These are phyloP conservation scores for Lepidurus apus DNA, from an alignment of 1,140 invertebrate species.

Conservation along the genomic window DNA sequence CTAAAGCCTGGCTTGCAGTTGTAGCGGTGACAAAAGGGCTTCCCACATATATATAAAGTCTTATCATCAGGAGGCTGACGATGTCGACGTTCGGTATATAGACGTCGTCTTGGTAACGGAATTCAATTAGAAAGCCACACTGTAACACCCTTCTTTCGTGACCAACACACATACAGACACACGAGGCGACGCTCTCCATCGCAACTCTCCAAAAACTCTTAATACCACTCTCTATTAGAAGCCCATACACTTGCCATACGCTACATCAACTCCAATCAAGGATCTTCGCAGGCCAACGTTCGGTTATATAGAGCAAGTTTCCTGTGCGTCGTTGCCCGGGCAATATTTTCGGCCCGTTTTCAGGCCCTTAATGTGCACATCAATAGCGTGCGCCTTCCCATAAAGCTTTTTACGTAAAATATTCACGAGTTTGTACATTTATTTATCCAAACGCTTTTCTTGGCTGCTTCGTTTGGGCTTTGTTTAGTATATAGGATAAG, in stretches of 20 bases:
- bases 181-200: not conserved
- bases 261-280: slow-evolving; percentile 18
- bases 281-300: not conserved
- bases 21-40: slow-evolving; percentile 2
- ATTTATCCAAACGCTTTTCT: not conserved
- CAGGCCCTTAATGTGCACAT: not conserved
- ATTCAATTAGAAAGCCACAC: slow-evolving; percentile 19
- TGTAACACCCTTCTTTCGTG: not conserved
- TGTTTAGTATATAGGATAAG: not conserved
- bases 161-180: not conserved
- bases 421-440: not conserved
- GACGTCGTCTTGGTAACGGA: slow-evolving; percentile 20
- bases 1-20: not conserved
- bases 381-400: not conserved
- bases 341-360: not conserved
- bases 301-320: not conserved
- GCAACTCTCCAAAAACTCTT: not conserved
- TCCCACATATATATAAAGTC: slow-evolving; percentile 6
- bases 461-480: not conserved
- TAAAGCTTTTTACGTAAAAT: not conserved
- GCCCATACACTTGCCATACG: slow-evolving; percentile 7
- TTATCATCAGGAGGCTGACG: slow-evolving; percentile 7
- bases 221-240: not conserved
- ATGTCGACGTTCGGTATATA: not conserved
- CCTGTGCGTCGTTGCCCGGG: not conserved